Evolutionary conservation across 2,113 vertebrate species (phyloP).

Genomic region (Protomyctophum bolini): DNA sequence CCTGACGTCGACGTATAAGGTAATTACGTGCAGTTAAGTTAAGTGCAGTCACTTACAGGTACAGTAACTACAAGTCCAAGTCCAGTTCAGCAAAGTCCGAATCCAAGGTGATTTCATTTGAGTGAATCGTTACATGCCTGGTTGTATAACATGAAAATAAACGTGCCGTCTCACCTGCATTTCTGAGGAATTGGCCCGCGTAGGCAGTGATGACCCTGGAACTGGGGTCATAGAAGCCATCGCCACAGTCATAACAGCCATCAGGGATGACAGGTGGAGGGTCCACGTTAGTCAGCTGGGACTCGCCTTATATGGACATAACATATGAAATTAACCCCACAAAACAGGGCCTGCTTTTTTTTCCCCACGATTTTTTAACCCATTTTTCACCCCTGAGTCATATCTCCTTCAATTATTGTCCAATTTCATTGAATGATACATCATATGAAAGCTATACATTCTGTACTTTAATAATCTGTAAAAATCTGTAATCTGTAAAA

Average conservation of each 20-base stretch:
- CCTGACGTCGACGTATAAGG: no score
- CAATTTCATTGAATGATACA: no score
- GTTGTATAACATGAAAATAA: background rate
- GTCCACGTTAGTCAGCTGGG: constrained; percentile 85
- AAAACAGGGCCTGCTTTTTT: no score
- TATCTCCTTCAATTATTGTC: no score
- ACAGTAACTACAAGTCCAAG: background rate
- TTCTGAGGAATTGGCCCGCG: constrained; percentile 82
- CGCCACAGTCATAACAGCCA: constrained; percentile 90
- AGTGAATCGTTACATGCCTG: no score
- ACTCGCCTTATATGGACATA: constrained; percentile 77
- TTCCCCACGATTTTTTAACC: no score
- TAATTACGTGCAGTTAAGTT: no score
- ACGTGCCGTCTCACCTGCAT: constrained; percentile 82
- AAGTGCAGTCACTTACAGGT: no score
- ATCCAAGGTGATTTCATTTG: background rate
- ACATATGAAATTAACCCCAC: background rate
- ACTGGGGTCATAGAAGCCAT: constrained; percentile 91
- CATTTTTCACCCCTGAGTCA: no score
- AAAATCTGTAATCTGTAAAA: no score
- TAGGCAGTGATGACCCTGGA: constrained; percentile 84
- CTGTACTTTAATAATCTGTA: no score
- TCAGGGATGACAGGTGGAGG: constrained; percentile 83
- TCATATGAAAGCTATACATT: no score
- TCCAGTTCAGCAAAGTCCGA: background rate